These are phyloP conservation scores for Ceriagrion tenellum DNA, from an alignment of 2,888 invertebrate genomes.

Conservation along the genomic window DNA sequence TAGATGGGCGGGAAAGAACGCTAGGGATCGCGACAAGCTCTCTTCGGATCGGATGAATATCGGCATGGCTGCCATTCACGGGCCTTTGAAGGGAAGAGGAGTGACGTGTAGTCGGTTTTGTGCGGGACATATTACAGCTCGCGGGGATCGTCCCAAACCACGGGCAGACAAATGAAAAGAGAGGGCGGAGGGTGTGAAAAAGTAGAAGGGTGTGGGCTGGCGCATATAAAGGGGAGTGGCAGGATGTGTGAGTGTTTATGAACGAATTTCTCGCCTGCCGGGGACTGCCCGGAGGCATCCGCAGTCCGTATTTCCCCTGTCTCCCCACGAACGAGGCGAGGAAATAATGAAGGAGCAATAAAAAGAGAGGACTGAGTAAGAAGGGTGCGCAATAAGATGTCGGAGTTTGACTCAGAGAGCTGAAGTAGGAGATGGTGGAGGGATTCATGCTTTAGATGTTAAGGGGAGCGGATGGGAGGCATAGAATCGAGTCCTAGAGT, in stretches of 20 bases:
- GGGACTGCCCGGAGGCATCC: conserved; percentile 28
- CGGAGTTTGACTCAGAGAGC: not conserved
- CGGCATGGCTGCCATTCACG: conserved; percentile 47
- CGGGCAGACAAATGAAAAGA: not conserved
- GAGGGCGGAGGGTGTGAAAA: not conserved
- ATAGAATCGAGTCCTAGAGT: not conserved
- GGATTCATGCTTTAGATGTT: not conserved
- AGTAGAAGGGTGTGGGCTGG: not conserved
- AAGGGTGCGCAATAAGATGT: not conserved
- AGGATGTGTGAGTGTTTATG: conserved; percentile 36
- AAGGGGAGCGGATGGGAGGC: not conserved
- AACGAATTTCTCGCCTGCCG: conserved; percentile 21
- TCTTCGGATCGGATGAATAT: conserved; percentile 42
- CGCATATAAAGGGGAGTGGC: not conserved
- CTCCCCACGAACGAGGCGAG: not conserved
- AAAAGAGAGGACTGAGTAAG: not conserved
- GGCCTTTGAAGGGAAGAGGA: not conserved
- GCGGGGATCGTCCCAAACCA: not conserved
- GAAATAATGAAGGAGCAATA: conserved; percentile 41
- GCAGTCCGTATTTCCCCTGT: not conserved
- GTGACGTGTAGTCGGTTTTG: conserved; percentile 25
- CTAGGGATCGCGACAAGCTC: not conserved
- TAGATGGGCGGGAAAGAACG: not conserved
- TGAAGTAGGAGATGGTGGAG: not conserved
- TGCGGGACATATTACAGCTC: conserved; percentile 7